phyloP scores from a whole-genome alignment of 2,113 vertebrate species.

The Phainopepla nitens region DNA sequence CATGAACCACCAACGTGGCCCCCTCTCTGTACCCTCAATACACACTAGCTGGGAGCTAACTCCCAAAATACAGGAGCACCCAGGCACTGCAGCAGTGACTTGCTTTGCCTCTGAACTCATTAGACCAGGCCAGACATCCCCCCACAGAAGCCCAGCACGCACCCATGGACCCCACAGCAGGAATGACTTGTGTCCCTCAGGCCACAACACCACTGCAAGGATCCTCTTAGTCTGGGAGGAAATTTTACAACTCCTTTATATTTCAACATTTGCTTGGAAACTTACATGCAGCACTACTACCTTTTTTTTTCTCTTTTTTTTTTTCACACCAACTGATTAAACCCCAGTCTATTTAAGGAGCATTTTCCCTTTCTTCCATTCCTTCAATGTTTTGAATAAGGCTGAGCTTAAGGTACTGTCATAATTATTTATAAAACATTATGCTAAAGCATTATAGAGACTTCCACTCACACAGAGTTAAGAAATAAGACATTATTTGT shows the following conservation, averaged over 20 bases:
- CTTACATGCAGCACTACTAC: neutral
- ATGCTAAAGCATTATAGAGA: neutral
- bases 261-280: neutral
- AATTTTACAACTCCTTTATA: neutral
- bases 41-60: neutral
- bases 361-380: neutral
- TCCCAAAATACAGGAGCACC: neutral
- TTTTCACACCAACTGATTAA: neutral
- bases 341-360: neutral
- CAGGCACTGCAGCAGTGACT: neutral
- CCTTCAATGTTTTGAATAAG: neutral
- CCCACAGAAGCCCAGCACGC: rapidly evolving
- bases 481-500: neutral
- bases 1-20: neutral
- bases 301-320: neutral
- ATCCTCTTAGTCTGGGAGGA: neutral
- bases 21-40: neutral
- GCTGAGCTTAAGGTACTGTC: neutral
- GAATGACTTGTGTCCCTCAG: neutral
- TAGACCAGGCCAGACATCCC: neutral
- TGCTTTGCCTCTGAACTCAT: neutral
- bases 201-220: neutral
- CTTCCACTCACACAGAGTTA: neutral
- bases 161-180: neutral
- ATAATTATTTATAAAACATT: neutral